phyloP scores from a whole-genome alignment of 1,140 invertebrate genomes.

The Tetragnatha versicolor region DNA sequence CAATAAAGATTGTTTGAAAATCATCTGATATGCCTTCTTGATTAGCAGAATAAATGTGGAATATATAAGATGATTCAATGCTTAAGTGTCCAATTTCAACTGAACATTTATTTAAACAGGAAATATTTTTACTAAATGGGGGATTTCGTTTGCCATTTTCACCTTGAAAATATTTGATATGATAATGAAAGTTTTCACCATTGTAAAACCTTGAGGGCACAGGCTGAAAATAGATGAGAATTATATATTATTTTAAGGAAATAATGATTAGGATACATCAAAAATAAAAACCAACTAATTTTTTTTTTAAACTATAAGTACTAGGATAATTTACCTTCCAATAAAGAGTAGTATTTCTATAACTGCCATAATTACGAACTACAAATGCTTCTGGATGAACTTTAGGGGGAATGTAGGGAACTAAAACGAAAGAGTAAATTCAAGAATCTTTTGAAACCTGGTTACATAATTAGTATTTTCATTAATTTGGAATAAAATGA shows the following conservation, averaged over 20 bases:
- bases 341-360: slow-evolving; percentile 34
- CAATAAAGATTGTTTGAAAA: slow-evolving; percentile 31
- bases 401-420: slow-evolving; percentile 29
- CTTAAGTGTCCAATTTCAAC: slow-evolving; percentile 28
- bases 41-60: slow-evolving; percentile 49
- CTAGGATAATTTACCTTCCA: slow-evolving; percentile 39
- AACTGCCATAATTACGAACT: slow-evolving; percentile 19
- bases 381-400: slow-evolving; percentile 28
- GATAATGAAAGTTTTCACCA: slow-evolving; percentile 40
- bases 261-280: neutral
- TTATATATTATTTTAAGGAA: neutral
- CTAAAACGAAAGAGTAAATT: too few species aligned
- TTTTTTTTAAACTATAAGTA: neutral
- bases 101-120: too few species aligned
- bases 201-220: slow-evolving; percentile 33
- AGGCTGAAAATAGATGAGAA: slow-evolving; percentile 15
- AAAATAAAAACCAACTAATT: neutral
- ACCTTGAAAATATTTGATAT: slow-evolving; percentile 10
- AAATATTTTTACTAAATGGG: neutral
- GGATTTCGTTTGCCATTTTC: neutral
- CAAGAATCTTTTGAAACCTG: too few species aligned
- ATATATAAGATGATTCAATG: slow-evolving; percentile 22
- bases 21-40: slow-evolving; percentile 34
- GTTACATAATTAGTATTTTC: too few species aligned
- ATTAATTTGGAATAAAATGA: too few species aligned